Percentiles rank a stretch among this genome's conserved stretches.
Conservation (phyloP, 2,113 vertebrate species). For the Mastomys coucha region DNA sequence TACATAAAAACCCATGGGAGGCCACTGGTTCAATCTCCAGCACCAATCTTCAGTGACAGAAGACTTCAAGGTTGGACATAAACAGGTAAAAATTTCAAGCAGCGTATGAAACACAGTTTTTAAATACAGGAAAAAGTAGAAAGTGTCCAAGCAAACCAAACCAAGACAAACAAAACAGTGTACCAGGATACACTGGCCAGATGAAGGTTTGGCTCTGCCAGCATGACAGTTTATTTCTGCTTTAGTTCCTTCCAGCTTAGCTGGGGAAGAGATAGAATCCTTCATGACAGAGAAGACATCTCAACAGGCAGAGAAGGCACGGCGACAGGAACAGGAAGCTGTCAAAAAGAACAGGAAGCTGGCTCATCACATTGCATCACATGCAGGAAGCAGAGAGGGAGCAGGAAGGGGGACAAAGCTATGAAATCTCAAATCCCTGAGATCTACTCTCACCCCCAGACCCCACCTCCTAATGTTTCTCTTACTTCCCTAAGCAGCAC, state of each 20-base stretch:
- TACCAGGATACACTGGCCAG: not conserved
- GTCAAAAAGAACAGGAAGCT: not conserved
- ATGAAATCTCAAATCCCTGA: not conserved
- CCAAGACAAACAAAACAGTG: not conserved
- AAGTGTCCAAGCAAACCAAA: not conserved
- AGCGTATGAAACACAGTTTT: not conserved
- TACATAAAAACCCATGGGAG: not conserved
- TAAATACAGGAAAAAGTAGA: slow-evolving; percentile 17
- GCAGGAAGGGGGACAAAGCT: not conserved
- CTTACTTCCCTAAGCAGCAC: not conserved
- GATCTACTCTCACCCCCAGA: not conserved
- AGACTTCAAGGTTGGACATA: not conserved
- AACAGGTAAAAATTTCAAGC: not conserved
- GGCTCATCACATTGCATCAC: not conserved
- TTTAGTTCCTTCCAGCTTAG: not conserved
- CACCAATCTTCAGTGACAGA: not conserved
- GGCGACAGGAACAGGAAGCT: not conserved
- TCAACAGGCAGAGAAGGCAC: not conserved
- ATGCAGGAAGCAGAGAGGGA: not conserved
- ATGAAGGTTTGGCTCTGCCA: not conserved
- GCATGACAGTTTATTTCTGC: not conserved
- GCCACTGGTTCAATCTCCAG: too few species aligned
- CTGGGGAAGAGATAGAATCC: not conserved
- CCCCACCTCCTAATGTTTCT: not conserved
- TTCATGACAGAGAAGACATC: not conserved